Conservation (phyloP, 2,113 vertebrate genomes). For the Hippocampus guttulatus region DNA sequence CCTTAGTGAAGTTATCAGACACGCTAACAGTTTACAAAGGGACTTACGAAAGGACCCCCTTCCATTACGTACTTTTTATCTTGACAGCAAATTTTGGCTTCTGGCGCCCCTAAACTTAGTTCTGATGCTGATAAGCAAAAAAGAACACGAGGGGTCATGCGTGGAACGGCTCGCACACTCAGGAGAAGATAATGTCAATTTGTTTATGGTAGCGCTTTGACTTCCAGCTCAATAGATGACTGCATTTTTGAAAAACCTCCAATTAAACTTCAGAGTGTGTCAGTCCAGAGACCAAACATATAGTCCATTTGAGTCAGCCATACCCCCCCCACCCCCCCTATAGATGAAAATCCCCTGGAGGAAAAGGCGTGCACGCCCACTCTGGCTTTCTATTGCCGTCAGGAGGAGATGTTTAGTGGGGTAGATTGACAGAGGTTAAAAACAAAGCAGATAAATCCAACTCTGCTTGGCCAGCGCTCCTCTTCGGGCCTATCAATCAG, state of each 20-base stretch:
- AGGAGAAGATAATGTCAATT: too few species aligned
- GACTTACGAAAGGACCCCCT: too few species aligned
- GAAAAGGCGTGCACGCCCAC: conserved; percentile 19
- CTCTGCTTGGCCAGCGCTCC: conserved; percentile 32
- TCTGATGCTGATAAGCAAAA: too few species aligned
- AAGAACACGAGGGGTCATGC: too few species aligned
- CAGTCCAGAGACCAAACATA: conserved; percentile 14
- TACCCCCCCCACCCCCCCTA: conserved; percentile 2
- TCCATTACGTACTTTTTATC: too few species aligned
- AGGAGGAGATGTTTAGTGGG: conserved; percentile 31
- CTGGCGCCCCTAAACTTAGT: too few species aligned
- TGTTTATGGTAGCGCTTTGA: too few species aligned
- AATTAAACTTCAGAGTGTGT: conserved; percentile 20
- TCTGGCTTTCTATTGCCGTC: conserved; percentile 19
- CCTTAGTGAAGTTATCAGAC: too few species aligned
- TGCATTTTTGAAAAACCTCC: not conserved
- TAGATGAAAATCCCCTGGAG: conserved; percentile 27
- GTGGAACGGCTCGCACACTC: too few species aligned
- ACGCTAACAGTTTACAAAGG: too few species aligned
- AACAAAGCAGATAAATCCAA: conserved; percentile 62
- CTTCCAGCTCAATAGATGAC: too few species aligned
- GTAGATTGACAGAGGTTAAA: conserved; percentile 54
- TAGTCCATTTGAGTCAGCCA: conserved; percentile 31
- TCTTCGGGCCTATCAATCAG: conserved; percentile 51
- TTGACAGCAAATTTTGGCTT: too few species aligned